phyloP scores from a whole-genome alignment of 2,113 vertebrate genomes.

The Cheirogaleus medius region DNA sequence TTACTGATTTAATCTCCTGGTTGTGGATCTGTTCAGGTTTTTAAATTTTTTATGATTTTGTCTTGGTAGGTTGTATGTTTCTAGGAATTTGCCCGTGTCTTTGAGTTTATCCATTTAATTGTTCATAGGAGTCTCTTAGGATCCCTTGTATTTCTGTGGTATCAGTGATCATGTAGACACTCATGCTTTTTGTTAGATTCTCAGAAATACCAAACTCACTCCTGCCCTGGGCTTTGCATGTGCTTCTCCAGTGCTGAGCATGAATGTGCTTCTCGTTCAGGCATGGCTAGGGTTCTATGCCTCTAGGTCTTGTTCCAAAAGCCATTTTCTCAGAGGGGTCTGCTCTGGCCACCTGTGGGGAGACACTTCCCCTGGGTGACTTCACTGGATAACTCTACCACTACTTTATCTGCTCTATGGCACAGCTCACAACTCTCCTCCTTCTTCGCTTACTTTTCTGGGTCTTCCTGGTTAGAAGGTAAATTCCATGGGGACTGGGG shows the following conservation, averaged over 20 bases:
- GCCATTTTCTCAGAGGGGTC: not conserved
- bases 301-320: not conserved
- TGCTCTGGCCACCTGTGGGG: accelerated
- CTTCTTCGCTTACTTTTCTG: not conserved
- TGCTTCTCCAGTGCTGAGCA: not conserved
- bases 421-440: not conserved
- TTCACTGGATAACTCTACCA: accelerated
- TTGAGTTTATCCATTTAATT: not conserved
- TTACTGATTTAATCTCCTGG: not conserved
- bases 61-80: not conserved
- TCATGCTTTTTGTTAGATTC: not conserved
- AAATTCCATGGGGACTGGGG: too few species aligned
- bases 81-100: not conserved
- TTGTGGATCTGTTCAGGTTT: not conserved
- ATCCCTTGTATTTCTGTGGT: not conserved
- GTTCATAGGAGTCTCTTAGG: not conserved
- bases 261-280: accelerated
- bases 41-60: not conserved
- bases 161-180: too few species aligned
- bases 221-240: not conserved
- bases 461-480: not conserved
- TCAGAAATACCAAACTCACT: not conserved
- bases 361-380: not conserved
- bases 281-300: not conserved
- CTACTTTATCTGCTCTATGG: not conserved